Evolutionary conservation across 1,140 invertebrate genomes (phyloP).

Genomic region (Chironomus tepperi): DNA sequence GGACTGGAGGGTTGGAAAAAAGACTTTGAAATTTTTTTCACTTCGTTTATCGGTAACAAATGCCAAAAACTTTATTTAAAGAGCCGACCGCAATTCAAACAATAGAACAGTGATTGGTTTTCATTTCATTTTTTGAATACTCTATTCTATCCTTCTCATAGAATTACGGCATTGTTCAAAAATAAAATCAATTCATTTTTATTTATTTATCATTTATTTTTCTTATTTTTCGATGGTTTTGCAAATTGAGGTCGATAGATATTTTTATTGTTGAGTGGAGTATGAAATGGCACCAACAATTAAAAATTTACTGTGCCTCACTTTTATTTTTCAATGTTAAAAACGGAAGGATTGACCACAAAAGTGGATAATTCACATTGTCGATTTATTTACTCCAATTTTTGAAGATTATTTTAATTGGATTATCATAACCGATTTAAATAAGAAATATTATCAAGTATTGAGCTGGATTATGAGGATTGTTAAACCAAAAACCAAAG

Average conservation of each 20-base stretch:
- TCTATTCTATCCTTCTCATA: not conserved
- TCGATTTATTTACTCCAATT: no score
- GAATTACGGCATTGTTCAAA: not conserved
- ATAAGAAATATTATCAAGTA: no score
- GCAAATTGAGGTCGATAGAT: not conserved
- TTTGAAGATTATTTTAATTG: no score
- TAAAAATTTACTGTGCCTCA: not conserved
- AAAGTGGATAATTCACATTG: no score
- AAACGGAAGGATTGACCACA: no score
- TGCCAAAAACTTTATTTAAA: not conserved
- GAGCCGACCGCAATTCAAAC: not conserved
- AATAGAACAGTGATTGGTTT: not conserved
- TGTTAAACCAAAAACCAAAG: no score
- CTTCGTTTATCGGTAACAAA: slow-evolving; percentile 14
- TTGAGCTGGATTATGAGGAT: no score
- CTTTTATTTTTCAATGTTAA: no score
- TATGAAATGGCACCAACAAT: not conserved
- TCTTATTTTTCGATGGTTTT: not conserved
- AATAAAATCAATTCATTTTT: not conserved
- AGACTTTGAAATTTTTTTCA: not conserved
- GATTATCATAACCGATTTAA: no score
- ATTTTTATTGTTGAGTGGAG: not conserved
- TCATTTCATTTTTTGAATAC: not conserved
- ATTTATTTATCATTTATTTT: not conserved
- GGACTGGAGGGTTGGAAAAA: not conserved